A percentile compares a stretch with the other conserved stretches of the same genome.
These are phyloP conservation scores for Lagodon rhomboides DNA, from an alignment of 2,797 vertebrate genomes.

Conservation along the genomic window DNA sequence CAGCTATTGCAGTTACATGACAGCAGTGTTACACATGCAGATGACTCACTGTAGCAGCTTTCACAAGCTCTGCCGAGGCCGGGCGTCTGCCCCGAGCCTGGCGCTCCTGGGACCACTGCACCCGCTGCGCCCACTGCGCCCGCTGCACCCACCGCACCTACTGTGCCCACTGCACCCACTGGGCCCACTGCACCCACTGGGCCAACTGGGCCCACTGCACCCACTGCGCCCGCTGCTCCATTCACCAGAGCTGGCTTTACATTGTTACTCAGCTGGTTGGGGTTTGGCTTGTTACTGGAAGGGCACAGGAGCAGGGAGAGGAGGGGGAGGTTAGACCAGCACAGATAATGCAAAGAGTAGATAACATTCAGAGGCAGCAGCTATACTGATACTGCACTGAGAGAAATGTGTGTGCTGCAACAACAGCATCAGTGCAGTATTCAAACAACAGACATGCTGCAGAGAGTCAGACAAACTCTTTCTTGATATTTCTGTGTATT, in stretches of 20 bases:
- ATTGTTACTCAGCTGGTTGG: conserved; percentile 96
- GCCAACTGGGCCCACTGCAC: too few species aligned
- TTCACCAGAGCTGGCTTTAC: conserved; percentile 94
- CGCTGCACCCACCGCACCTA: too few species aligned
- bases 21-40: not conserved
- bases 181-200: too few species aligned
- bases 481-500: not conserved
- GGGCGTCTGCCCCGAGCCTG: conserved; percentile 80
- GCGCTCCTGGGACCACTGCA: conserved; percentile 40
- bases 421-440: conserved; percentile 8
- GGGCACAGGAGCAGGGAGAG: conserved; percentile 22
- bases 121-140: conserved; percentile 58
- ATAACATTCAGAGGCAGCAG: conserved; percentile 45
- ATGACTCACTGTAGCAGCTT: conserved; percentile 97
- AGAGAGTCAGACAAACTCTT: not conserved
- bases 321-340: conserved; percentile 27
- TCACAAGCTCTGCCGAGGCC: conserved; percentile 94
- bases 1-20: not conserved
- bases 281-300: conserved; percentile 97
- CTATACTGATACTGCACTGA: conserved; percentile 14
- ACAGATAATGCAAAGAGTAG: conserved; percentile 38
- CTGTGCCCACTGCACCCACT: too few species aligned
- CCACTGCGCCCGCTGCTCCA: conserved; percentile 80
- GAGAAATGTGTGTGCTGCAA: conserved; percentile 14
- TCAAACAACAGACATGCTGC: conserved; percentile 1